Percentiles rank a stretch among this genome's conserved stretches.
Evolutionary conservation across 1,140 invertebrate genomes (phyloP).

Genomic region (Ganaspis sp.): DNA sequence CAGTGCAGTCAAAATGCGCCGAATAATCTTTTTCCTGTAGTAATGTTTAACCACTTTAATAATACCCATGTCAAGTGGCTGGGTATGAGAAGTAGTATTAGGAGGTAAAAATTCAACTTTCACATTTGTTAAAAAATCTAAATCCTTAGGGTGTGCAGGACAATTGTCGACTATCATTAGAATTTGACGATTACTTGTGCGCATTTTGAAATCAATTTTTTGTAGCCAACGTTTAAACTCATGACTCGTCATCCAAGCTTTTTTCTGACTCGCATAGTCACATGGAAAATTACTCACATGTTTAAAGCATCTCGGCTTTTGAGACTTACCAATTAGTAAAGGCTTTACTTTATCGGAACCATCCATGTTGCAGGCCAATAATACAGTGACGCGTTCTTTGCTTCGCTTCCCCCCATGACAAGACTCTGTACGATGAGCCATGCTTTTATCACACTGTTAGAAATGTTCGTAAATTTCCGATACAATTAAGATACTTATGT

Average conservation of each 20-base stretch:
- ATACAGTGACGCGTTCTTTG: slow-evolving; percentile 35
- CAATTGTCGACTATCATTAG: slow-evolving; percentile 75
- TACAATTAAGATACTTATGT: too few species aligned
- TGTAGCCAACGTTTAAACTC: slow-evolving; percentile 65
- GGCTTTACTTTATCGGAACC: background rate
- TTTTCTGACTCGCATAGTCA: slow-evolving; percentile 29
- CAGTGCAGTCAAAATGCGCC: background rate
- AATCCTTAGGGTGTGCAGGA: slow-evolving; percentile 62
- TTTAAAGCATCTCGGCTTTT: slow-evolving; percentile 28
- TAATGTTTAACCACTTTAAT: slow-evolving; percentile 68
- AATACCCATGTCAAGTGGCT: slow-evolving; percentile 76
- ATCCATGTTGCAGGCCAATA: slow-evolving; percentile 36
- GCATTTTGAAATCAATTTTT: slow-evolving; percentile 62
- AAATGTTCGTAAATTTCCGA: too few species aligned
- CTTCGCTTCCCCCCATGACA: slow-evolving; percentile 17
- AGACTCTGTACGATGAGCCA: slow-evolving; percentile 33
- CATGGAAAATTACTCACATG: background rate
- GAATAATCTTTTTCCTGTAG: slow-evolving; percentile 56
- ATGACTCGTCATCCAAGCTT: slow-evolving; percentile 56
- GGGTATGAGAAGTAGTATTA: slow-evolving; percentile 74
- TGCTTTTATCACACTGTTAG: slow-evolving; percentile 40
- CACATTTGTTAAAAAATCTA: slow-evolving; percentile 60
- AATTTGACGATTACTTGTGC: slow-evolving; percentile 67
- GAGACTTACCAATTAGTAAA: slow-evolving; percentile 32
- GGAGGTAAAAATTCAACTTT: slow-evolving; percentile 71